phyloP scores from a whole-genome alignment of 2,797 vertebrate genomes.

The Crypturellus tataupa region DNA sequence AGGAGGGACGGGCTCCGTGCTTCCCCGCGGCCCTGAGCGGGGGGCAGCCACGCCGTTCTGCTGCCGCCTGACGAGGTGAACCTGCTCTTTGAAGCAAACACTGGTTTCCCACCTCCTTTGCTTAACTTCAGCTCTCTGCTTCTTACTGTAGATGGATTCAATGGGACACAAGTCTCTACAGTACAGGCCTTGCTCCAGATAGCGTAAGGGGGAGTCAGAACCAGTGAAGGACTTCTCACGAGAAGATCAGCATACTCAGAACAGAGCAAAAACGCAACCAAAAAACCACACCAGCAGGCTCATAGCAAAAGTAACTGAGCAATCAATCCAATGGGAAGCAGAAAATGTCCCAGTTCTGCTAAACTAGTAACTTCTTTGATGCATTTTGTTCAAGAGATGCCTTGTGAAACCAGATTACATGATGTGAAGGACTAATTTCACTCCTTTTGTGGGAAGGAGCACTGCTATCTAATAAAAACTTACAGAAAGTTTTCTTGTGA shows the following conservation, averaged over 20 bases:
- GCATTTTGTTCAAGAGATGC: neutral
- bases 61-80: neutral
- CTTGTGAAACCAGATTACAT: neutral
- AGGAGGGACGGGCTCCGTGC: neutral
- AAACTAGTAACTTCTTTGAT: neutral
- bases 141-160: neutral
- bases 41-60: neutral
- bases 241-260: neutral
- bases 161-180: neutral
- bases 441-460: neutral
- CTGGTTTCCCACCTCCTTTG: neutral
- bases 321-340: neutral
- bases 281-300: neutral
- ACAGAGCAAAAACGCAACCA: neutral
- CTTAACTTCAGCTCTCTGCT: neutral
- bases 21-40: neutral
- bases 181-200: neutral
- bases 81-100: neutral
- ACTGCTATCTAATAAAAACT: neutral
- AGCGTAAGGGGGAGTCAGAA: neutral
- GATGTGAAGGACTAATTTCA: neutral
- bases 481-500: neutral
- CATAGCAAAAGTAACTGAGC: neutral
- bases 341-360: neutral
- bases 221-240: neutral